phyloP scores from a whole-genome alignment of 1,140 invertebrate species.

The Drosophila nebulosa region DNA sequence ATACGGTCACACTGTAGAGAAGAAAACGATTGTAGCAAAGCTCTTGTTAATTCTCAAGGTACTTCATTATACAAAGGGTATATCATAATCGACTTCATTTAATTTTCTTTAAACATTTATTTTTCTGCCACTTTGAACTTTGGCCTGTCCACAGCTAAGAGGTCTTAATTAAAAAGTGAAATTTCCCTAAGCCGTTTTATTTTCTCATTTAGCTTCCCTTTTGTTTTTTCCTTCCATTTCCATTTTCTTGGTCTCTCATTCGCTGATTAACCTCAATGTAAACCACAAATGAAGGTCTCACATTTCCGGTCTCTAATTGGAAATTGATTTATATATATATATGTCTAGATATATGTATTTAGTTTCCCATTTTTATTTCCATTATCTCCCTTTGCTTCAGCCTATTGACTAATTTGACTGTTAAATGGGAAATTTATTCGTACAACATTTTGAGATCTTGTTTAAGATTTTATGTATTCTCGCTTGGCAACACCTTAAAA shows the following conservation, averaged over 20 bases:
- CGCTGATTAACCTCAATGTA: conserved; percentile 53
- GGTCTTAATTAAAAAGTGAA: conserved; percentile 43
- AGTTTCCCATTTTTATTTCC: conserved; percentile 24
- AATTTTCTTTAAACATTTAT: neutral
- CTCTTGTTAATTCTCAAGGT: neutral
- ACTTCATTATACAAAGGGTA: neutral
- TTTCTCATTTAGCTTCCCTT: conserved; percentile 32
- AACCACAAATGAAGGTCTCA: conserved; percentile 57
- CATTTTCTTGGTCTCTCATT: neutral
- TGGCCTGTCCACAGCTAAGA: neutral
- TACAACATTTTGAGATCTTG: conserved; percentile 6
- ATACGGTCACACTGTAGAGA: too few species aligned
- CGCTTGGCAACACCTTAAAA: conserved; percentile 61
- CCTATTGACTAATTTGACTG: conserved; percentile 49
- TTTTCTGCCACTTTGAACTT: neutral
- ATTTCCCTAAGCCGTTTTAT: conserved; percentile 38
- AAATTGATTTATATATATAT: conserved; percentile 38
- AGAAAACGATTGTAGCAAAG: neutral
- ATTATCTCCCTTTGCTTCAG: neutral
- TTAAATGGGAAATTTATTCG: conserved; percentile 32
- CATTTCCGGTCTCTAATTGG: conserved; percentile 55
- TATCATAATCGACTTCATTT: neutral
- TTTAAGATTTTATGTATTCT: conserved; percentile 31
- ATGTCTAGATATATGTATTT: conserved; percentile 17
- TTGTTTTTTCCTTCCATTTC: neutral